These are phyloP conservation scores for Eudasyphora cyanicolor DNA, from an alignment of 2,888 invertebrate genomes.

Conservation along the genomic window DNA sequence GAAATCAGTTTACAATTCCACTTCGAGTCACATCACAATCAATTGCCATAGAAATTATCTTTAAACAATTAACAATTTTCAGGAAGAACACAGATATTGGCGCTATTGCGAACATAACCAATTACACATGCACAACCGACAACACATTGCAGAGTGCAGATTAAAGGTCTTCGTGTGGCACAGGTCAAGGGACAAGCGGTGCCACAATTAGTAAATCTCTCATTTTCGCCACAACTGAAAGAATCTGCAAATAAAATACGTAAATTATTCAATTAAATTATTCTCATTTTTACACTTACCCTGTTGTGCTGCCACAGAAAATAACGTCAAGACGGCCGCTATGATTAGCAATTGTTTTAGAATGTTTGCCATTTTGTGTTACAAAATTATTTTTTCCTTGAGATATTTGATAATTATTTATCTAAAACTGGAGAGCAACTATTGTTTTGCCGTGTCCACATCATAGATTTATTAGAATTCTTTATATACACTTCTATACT, in stretches of 20 bases:
- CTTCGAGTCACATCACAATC: no score
- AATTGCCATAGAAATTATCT: no score
- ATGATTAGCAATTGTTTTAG: conserved; percentile 13
- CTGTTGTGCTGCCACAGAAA: not conserved
- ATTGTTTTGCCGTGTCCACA: not conserved
- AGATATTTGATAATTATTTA: no score
- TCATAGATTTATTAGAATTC: no score
- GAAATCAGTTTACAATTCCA: no score
- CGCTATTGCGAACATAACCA: conserved; percentile 34
- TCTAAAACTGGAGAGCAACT: conserved; percentile 8
- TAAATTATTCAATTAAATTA: no score
- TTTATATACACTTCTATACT: no score
- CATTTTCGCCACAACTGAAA: conserved; percentile 45
- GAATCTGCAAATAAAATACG: no score
- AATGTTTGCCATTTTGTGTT: conserved; percentile 9
- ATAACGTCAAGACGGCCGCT: not conserved
- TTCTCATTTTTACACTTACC: no score
- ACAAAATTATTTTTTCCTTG: no score
- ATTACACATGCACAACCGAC: conserved; percentile 54
- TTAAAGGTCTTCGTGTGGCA: not conserved
- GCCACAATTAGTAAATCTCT: conserved; percentile 51
- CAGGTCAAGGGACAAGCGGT: conserved; percentile 54
- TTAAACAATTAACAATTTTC: conserved; percentile 39
- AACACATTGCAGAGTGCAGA: conserved; percentile 52
- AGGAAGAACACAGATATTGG: conserved; percentile 42